A percentile compares a stretch with the other conserved stretches of the same genome.
Conservation (phyloP, 2,797 vertebrate genomes). For the Champsocephalus esox region DNA sequence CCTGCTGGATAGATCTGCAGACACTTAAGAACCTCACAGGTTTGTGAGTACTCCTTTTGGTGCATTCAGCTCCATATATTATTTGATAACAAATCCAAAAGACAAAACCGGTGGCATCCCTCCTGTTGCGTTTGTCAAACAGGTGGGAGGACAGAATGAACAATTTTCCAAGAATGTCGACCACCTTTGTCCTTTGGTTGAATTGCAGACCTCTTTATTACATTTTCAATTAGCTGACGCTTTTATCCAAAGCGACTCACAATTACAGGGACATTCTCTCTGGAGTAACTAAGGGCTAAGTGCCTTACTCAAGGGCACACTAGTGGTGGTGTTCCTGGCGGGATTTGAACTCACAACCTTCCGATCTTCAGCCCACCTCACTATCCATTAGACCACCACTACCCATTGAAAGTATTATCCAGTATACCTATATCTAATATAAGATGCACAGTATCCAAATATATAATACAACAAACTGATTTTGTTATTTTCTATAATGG, state of each 20-base stretch:
- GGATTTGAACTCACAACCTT: no score
- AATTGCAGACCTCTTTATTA: background rate
- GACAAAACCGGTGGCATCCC: background rate
- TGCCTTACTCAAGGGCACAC: no score
- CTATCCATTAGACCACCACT: no score
- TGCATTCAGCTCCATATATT: background rate
- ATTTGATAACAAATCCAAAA: background rate
- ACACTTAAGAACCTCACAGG: background rate
- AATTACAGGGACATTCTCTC: no score
- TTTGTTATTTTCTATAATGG: background rate
- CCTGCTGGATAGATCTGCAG: background rate
- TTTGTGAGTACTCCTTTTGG: background rate
- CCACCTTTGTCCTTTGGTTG: background rate
- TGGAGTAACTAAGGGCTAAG: no score
- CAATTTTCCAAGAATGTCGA: background rate
- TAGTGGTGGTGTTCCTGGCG: no score
- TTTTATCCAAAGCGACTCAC: no score
- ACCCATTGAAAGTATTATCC: background rate
- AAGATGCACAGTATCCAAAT: background rate
- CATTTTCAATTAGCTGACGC: no score
- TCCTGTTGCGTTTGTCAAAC: background rate
- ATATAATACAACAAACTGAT: background rate
- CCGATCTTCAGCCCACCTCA: no score
- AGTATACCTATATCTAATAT: background rate
- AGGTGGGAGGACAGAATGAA: background rate